A percentile compares a stretch with the other conserved stretches of the same genome.
phyloP scores from a whole-genome alignment of 2,888 invertebrate genomes.

The Oegoconia quadripuncta region DNA sequence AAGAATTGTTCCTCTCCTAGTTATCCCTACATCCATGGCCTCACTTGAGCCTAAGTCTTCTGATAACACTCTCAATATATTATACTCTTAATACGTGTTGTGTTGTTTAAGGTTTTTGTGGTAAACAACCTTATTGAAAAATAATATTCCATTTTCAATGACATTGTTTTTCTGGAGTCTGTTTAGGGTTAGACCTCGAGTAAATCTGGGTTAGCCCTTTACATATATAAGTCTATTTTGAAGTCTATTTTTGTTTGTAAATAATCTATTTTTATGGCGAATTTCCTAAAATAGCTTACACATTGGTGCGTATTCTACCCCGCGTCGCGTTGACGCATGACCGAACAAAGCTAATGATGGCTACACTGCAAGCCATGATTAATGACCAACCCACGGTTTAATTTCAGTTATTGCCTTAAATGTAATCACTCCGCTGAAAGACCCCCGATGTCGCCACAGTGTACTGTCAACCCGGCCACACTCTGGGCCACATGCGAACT shows the following conservation, averaged over 20 bases:
- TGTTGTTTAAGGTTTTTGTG: too few relatives aligned
- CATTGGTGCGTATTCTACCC: too few relatives aligned
- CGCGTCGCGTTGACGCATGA: conserved; percentile 25
- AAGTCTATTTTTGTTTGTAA: neutral
- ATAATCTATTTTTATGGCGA: conserved; percentile 6
- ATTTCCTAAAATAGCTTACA: conserved; percentile 10
- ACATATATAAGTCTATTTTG: too few relatives aligned
- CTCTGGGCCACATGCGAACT: neutral
- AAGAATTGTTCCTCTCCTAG: too few relatives aligned
- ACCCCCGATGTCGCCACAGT: conserved; percentile 20
- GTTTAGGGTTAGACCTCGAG: too few relatives aligned
- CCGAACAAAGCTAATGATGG: conserved; percentile 47
- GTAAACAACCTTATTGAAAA: too few relatives aligned
- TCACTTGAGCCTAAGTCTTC: too few relatives aligned
- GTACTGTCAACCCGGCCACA: conserved; percentile 25
- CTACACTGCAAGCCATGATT: conserved; percentile 45
- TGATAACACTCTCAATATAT: too few relatives aligned
- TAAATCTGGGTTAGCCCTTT: neutral
- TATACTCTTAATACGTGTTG: too few relatives aligned
- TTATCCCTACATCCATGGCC: too few relatives aligned
- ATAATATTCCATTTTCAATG: too few relatives aligned
- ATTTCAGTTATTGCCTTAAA: conserved; percentile 50
- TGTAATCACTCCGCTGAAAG: conserved; percentile 36
- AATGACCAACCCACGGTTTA: conserved; percentile 42
- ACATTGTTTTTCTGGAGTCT: too few relatives aligned